These are phyloP conservation scores for Arvicanthis niloticus DNA, from an alignment of 2,113 vertebrate genomes.

Conservation along the genomic window DNA sequence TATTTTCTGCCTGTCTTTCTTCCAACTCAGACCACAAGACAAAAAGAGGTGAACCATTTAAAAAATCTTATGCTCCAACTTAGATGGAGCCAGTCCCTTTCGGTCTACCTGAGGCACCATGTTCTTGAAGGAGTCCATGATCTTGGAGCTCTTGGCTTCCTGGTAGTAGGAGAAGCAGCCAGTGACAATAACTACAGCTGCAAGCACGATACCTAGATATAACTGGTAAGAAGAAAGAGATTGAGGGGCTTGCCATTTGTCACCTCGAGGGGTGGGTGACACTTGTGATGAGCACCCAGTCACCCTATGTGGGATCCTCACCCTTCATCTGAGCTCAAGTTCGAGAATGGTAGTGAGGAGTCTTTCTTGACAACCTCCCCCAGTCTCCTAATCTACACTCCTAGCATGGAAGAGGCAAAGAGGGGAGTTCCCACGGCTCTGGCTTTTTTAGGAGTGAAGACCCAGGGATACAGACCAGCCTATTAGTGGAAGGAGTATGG, in stretches of 20 bases:
- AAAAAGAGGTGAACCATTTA: neutral
- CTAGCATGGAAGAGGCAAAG: neutral
- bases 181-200: constrained; percentile 88
- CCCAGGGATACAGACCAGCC: neutral
- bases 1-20: neutral
- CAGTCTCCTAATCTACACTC: neutral
- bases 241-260: neutral
- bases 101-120: constrained; percentile 89
- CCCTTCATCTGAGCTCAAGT: neutral
- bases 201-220: constrained; percentile 88
- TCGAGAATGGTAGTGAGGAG: neutral
- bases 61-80: neutral
- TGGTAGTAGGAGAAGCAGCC: constrained; percentile 92
- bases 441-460: neutral
- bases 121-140: constrained; percentile 92
- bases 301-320: neutral
- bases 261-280: neutral
- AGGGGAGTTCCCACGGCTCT: neutral
- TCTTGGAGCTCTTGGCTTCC: constrained; percentile 91
- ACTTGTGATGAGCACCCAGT: neutral
- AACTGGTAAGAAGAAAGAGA: constrained; percentile 80
- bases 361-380: neutral
- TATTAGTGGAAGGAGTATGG: neutral
- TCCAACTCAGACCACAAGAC: neutral
- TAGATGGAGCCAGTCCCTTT: accelerated